Percentiles rank a stretch among this genome's conserved stretches.
phyloP scores from a whole-genome alignment of 2,797 vertebrate genomes.

The Acrocephalus scirpaceus region DNA sequence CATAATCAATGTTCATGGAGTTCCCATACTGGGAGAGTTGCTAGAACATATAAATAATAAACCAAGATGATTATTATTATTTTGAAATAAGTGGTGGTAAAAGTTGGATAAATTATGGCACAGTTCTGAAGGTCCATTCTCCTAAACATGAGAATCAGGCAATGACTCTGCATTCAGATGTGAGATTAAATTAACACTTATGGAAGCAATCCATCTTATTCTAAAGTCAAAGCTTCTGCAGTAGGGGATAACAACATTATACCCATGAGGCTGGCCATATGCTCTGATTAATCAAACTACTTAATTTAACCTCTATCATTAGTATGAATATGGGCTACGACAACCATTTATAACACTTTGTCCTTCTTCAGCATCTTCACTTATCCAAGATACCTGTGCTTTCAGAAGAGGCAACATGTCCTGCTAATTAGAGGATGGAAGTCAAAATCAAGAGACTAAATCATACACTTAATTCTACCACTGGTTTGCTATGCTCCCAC shows the following conservation, averaged over 20 bases:
- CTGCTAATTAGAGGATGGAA: slow-evolving; percentile 18
- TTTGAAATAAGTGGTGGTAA: slow-evolving; percentile 26
- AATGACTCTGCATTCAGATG: slow-evolving; percentile 51
- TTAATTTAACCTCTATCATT: slow-evolving; percentile 61
- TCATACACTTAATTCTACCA: background rate
- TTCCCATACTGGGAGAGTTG: background rate
- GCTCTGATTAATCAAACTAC: slow-evolving; percentile 64
- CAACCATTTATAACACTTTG: slow-evolving; percentile 41
- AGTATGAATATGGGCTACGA: slow-evolving; percentile 29
- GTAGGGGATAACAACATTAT: slow-evolving; percentile 48
- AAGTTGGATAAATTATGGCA: slow-evolving; percentile 52
- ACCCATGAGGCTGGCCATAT: slow-evolving; percentile 49
- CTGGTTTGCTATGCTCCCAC: background rate
- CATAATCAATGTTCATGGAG: background rate
- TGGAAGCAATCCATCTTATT: slow-evolving; percentile 38
- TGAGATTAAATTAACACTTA: slow-evolving; percentile 62
- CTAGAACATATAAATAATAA: slow-evolving; percentile 1
- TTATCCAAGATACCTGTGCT: background rate
- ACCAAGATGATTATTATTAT: background rate
- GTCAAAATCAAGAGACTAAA: background rate
- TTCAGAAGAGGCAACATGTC: background rate
- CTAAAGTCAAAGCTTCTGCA: slow-evolving; percentile 57
- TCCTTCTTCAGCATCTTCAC: slow-evolving; percentile 15
- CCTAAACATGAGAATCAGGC: slow-evolving; percentile 26
- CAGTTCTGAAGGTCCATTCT: background rate